These are phyloP conservation scores for Danio tinwini DNA, from an alignment of 2,797 vertebrate genomes.

Conservation along the genomic window DNA sequence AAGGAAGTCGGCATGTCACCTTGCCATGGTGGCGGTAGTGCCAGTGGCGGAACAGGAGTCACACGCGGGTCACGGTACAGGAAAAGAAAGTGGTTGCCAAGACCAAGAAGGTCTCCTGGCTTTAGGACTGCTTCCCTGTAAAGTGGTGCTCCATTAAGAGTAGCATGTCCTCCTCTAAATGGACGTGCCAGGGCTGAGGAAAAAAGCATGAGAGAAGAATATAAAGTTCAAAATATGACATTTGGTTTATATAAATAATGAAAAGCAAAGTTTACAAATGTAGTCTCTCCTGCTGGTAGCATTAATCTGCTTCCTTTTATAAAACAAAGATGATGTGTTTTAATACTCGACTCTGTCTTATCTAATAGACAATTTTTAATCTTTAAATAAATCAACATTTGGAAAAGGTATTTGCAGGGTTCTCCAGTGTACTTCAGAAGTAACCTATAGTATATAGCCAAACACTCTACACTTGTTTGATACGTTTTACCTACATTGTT, in stretches of 20 bases:
- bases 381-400: too few species aligned
- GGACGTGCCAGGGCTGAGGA: slow-evolving; percentile 83
- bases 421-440: background rate
- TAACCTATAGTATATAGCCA: background rate
- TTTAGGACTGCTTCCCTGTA: slow-evolving; percentile 86
- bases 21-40: slow-evolving; percentile 82
- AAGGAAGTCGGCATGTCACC: slow-evolving; percentile 75
- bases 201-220: background rate
- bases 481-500: too few species aligned
- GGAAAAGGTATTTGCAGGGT: background rate
- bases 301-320: too few species aligned
- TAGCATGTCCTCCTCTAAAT: slow-evolving; percentile 86
- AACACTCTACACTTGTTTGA: background rate
- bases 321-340: too few species aligned
- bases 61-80: slow-evolving; percentile 91
- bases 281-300: too few species aligned
- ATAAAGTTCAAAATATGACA: too few species aligned
- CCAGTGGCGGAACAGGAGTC: slow-evolving; percentile 76
- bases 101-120: slow-evolving; percentile 89
- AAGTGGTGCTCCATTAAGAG: slow-evolving; percentile 86
- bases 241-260: too few species aligned
- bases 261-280: too few species aligned
- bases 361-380: too few species aligned
- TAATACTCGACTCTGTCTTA: too few species aligned
- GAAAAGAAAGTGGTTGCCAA: slow-evolving; percentile 90